Evolutionary conservation across 1,140 invertebrate species (phyloP).

Genomic region (Brachionus sp.): DNA sequence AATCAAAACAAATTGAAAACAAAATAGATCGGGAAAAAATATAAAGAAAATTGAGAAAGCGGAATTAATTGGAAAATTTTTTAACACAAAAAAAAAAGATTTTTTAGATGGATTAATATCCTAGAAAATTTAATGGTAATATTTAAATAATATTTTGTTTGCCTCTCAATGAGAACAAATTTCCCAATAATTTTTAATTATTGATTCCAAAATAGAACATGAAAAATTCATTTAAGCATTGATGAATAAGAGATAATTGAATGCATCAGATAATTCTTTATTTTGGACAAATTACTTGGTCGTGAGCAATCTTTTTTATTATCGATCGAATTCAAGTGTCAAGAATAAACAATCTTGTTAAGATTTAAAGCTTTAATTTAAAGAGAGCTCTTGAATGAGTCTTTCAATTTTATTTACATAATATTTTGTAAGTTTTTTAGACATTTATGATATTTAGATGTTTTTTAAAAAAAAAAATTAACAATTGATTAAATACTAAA

Average conservation of each 20-base stretch:
- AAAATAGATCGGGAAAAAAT: not conserved
- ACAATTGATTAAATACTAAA: not conserved
- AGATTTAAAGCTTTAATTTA: not conserved
- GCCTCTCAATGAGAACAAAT: not conserved
- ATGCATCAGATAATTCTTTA: not conserved
- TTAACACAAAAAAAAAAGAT: not conserved
- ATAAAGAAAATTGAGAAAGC: not conserved
- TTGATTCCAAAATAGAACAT: not conserved
- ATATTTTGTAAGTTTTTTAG: not conserved
- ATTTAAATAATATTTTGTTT: not conserved
- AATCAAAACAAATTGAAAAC: not conserved
- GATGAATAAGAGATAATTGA: not conserved
- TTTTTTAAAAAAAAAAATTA: not conserved
- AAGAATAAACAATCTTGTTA: not conserved
- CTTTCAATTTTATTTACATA: not conserved
- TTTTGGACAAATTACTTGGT: not conserved
- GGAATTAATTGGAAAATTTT: not conserved
- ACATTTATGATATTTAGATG: not conserved
- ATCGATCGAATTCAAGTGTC: not conserved
- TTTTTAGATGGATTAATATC: not conserved
- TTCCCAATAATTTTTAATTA: not conserved
- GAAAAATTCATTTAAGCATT: not conserved
- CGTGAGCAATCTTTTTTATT: not conserved
- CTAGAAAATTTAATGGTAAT: not conserved
- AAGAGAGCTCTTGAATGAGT: not conserved